Percentiles rank a stretch among this genome's conserved stretches.
phyloP scores from a whole-genome alignment of 35 echinoderm and acorn worm species.

The Apostichopus japonicus region DNA sequence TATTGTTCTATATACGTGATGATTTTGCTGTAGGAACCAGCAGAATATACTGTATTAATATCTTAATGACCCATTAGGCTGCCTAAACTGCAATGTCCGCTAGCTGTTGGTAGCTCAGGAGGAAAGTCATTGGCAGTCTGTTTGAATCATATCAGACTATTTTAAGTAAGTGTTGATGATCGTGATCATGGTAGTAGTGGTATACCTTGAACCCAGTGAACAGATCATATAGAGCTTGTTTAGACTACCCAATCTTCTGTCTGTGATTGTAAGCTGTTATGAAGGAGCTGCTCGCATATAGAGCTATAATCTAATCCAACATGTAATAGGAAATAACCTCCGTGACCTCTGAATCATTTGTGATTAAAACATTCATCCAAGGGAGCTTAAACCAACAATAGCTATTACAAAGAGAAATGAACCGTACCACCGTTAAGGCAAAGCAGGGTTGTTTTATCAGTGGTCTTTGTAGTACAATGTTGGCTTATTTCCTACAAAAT shows the following conservation, averaged over 20 bases:
- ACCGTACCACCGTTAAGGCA: conserved; percentile 32
- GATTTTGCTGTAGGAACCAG: too few species aligned
- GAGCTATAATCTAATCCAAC: conserved; percentile 18
- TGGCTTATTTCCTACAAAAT: conserved; percentile 22
- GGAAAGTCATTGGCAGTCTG: background rate
- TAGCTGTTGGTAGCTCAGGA: too few species aligned
- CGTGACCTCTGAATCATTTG: conserved; percentile 51
- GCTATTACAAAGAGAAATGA: conserved; percentile 45
- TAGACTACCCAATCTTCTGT: background rate
- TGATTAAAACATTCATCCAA: conserved; percentile 61
- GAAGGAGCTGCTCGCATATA: background rate
- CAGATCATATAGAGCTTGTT: background rate
- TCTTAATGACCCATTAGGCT: too few species aligned
- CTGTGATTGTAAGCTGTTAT: conserved; percentile 7
- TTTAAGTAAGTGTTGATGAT: background rate
- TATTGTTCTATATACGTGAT: too few species aligned
- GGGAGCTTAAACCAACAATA: conserved; percentile 56
- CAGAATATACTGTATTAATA: too few species aligned
- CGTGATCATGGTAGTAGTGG: background rate
- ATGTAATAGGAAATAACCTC: conserved; percentile 48
- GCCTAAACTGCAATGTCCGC: too few species aligned
- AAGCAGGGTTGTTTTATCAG: conserved; percentile 50
- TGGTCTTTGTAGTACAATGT: conserved; percentile 33
- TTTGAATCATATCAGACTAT: background rate
- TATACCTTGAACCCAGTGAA: conserved; percentile 21